A percentile compares a stretch with the other conserved stretches of the same genome.
Evolutionary conservation across 2,113 vertebrate species (phyloP).

Genomic region (Cyrtonyx montezumae): DNA sequence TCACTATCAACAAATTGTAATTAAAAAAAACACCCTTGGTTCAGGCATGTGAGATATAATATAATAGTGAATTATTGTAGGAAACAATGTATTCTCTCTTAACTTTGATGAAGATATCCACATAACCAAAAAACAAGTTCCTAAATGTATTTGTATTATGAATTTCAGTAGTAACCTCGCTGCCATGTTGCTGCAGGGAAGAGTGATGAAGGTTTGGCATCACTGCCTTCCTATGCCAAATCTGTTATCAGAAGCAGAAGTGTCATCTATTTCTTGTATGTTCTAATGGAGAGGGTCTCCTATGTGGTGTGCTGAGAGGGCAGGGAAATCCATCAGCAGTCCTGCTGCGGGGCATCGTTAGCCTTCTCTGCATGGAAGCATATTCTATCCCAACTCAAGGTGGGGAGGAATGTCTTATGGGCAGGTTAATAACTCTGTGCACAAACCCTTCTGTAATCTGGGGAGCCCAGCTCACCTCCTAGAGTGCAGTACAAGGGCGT

Average conservation of each 20-base stretch:
- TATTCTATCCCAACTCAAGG: not conserved
- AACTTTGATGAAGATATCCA: not conserved
- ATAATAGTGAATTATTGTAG: not conserved
- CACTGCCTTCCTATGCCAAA: not conserved
- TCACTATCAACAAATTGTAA: not conserved
- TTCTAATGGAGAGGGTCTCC: not conserved
- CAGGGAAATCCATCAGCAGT: not conserved
- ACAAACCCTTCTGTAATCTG: not conserved
- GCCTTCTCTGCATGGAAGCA: not conserved
- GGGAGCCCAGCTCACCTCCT: not conserved
- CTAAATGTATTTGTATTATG: not conserved
- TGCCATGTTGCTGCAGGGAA: constrained; percentile 1
- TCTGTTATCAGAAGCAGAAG: constrained; percentile 18
- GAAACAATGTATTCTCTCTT: not conserved
- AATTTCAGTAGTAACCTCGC: constrained; percentile 2
- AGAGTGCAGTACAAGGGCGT: not conserved
- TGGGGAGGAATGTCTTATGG: not conserved
- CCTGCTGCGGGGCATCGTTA: not conserved
- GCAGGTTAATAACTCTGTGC: not conserved
- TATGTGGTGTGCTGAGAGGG: not conserved
- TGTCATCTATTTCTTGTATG: constrained; percentile 1
- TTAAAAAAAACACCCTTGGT: not conserved
- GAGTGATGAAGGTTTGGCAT: not conserved
- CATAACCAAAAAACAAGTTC: not conserved
- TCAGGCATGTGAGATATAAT: not conserved